Percentiles rank a stretch among this genome's conserved stretches.
phyloP scores from a whole-genome alignment of 2,888 invertebrate genomes.

The Psylliodes chrysocephalus region DNA sequence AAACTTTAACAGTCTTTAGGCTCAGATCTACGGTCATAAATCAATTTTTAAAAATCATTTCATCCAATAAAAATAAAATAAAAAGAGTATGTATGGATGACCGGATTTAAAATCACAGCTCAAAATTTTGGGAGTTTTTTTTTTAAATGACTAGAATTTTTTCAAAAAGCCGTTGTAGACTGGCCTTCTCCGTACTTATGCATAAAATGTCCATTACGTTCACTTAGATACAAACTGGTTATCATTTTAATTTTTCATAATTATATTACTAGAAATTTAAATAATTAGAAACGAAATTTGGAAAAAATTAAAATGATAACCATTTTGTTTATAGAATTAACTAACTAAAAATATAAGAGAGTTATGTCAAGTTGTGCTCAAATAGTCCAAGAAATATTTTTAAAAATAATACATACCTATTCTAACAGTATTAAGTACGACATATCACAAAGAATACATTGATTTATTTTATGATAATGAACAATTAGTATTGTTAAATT shows the following conservation, averaged over 20 bases:
- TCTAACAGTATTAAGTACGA: slow-evolving; percentile 21
- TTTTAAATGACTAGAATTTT: slow-evolving; percentile 56
- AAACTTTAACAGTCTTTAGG: slow-evolving; percentile 45
- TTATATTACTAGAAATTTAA: too few species aligned
- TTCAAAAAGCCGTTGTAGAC: slow-evolving; percentile 42
- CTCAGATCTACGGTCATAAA: slow-evolving; percentile 53
- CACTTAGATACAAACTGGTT: too few species aligned
- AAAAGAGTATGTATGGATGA: slow-evolving; percentile 2
- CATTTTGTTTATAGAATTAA: background rate
- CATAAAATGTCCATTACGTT: too few species aligned
- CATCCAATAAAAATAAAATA: slow-evolving; percentile 20
- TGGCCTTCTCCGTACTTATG: too few species aligned
- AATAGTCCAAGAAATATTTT: slow-evolving; percentile 10
- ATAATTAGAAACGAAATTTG: too few species aligned
- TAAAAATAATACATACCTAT: slow-evolving; percentile 15
- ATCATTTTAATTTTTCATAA: too few species aligned
- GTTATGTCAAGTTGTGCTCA: slow-evolving; percentile 22
- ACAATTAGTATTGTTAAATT: too few species aligned
- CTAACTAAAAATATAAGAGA: background rate
- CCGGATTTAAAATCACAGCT: slow-evolving; percentile 54
- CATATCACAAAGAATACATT: slow-evolving; percentile 26
- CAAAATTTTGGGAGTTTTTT: slow-evolving; percentile 51
- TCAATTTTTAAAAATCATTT: slow-evolving; percentile 30
- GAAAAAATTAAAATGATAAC: background rate
- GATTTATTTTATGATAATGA: slow-evolving; percentile 6